A percentile compares a stretch with the other conserved stretches of the same genome.
Evolutionary conservation across 1,140 invertebrate genomes (phyloP).

Genomic region (Pectinophora gossypiella): DNA sequence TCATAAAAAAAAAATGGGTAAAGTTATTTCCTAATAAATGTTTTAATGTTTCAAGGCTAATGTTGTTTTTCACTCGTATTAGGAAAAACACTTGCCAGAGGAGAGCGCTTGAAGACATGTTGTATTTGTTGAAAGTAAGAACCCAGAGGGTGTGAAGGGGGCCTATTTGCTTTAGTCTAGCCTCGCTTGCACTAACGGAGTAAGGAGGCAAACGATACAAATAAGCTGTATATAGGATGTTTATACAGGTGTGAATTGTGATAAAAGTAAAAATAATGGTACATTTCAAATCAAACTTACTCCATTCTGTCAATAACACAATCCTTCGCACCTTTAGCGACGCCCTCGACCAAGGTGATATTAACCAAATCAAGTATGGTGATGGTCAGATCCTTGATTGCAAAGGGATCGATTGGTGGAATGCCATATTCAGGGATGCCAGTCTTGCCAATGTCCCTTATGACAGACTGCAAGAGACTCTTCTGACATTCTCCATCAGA

Average conservation of each 20-base stretch:
- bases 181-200: no score
- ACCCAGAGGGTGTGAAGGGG: no score
- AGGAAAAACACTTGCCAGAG: no score
- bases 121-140: no score
- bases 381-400: constrained; percentile 25
- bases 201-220: no score
- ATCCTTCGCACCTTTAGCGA: constrained; percentile 33
- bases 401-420: constrained; percentile 38
- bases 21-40: no score
- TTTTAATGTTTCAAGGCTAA: no score
- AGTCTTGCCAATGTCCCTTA: constrained; percentile 23
- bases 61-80: no score
- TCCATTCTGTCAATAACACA: constrained; percentile 33
- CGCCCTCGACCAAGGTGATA: constrained; percentile 33
- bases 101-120: no score
- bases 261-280: background rate
- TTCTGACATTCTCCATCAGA: constrained; percentile 31
- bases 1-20: no score
- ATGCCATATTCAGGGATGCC: constrained; percentile 40
- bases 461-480: constrained; percentile 13
- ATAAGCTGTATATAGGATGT: no score
- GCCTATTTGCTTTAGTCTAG: no score
- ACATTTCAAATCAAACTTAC: constrained; percentile 27
- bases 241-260: background rate
- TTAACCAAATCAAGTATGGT: constrained; percentile 24